phyloP scores from a whole-genome alignment of 2,113 vertebrate species.

The Saccopteryx leptura region DNA sequence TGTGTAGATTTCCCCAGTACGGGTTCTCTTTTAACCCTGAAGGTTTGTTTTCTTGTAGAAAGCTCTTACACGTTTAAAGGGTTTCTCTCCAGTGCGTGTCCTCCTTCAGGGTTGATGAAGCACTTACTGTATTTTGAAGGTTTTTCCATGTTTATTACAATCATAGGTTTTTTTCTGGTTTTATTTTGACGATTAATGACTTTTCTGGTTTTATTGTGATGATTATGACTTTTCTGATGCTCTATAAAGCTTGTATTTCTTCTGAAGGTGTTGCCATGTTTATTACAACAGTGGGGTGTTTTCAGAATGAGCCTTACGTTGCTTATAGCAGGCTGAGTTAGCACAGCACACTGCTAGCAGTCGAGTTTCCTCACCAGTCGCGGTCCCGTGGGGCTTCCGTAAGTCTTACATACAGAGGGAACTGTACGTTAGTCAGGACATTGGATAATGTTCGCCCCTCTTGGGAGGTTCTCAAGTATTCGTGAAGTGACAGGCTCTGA shows the following conservation, averaged over 20 bases:
- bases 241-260: constrained; percentile 9
- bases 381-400: background rate
- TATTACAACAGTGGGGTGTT: background rate
- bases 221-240: background rate
- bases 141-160: background rate
- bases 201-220: background rate
- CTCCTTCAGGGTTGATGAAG: background rate
- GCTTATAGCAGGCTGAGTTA: background rate
- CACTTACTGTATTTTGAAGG: background rate
- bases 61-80: background rate
- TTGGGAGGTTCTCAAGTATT: background rate
- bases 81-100: background rate
- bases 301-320: background rate
- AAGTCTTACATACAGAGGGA: background rate
- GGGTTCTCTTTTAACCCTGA: constrained; percentile 11
- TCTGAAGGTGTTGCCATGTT: background rate
- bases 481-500: background rate
- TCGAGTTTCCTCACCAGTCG: background rate
- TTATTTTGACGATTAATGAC: background rate
- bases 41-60: background rate
- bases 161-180: background rate
- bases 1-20: background rate
- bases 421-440: background rate
- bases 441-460: background rate
- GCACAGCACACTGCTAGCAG: background rate